These are phyloP conservation scores for Haliclona indistincta DNA, from an alignment of 37 sponge, comb jelly and placozoan genomes.

Conservation along the genomic window DNA sequence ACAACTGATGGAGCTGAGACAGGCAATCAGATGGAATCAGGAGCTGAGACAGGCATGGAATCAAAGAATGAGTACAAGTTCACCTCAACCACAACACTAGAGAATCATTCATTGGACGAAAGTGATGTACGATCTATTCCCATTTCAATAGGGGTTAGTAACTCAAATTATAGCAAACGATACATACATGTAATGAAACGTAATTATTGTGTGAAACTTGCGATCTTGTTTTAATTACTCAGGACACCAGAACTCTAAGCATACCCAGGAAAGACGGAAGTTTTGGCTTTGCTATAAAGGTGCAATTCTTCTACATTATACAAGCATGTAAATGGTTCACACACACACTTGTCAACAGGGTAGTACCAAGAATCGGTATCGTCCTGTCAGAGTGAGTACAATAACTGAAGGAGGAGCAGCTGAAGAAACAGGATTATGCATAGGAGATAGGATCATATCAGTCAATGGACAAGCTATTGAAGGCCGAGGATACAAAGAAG, in stretches of 20 bases:
- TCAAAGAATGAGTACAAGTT: too few relatives aligned
- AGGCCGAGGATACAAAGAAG: not conserved
- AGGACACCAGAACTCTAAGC: not conserved
- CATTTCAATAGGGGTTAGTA: not conserved
- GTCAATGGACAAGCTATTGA: conserved; percentile 14
- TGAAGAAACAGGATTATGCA: not conserved
- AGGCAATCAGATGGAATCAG: too few relatives aligned
- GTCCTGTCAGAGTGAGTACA: not conserved
- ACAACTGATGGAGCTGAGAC: too few relatives aligned
- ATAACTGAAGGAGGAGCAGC: not conserved
- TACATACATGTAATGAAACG: too few relatives aligned
- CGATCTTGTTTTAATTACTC: too few relatives aligned
- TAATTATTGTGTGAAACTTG: too few relatives aligned
- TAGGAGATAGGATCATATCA: conserved; percentile 17
- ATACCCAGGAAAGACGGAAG: not conserved
- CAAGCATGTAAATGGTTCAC: not conserved
- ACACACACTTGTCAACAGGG: not conserved
- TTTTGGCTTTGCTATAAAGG: conserved; percentile 16
- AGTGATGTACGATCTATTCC: too few relatives aligned
- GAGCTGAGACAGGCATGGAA: too few relatives aligned
- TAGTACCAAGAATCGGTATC: not conserved
- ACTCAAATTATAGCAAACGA: not conserved
- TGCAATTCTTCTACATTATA: not conserved
- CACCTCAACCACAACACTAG: not conserved
- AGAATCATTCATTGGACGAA: too few relatives aligned